A percentile compares a stretch with the other conserved stretches of the same genome.
Conservation (phyloP, 92 coral and sea anemone species). For the Epizoanthus ramosus region DNA sequence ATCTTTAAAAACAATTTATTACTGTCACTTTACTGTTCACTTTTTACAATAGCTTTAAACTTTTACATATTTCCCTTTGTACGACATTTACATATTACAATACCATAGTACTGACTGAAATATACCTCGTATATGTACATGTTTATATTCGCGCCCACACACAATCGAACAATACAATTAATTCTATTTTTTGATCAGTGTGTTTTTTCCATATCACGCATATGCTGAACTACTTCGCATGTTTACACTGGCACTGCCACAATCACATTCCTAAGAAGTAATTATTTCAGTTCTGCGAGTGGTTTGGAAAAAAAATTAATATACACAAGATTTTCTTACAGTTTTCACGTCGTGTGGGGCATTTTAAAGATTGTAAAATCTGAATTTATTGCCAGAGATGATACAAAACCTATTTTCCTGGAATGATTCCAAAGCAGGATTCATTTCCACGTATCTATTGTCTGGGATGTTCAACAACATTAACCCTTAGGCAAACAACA, state of each 20-base stretch:
- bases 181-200: neutral
- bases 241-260: neutral
- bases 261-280: neutral
- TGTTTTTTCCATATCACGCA: neutral
- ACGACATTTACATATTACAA: neutral
- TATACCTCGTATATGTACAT: constrained; percentile 5
- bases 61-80: neutral
- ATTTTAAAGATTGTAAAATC: neutral
- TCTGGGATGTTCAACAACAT: neutral
- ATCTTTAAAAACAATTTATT: neutral
- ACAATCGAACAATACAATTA: constrained; percentile 5
- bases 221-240: neutral
- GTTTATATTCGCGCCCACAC: neutral
- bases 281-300: neutral
- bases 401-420: neutral
- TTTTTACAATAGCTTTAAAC: no score
- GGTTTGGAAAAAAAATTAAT: neutral
- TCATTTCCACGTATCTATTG: neutral
- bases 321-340: neutral
- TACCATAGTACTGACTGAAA: constrained; percentile 7
- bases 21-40: neutral
- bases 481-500: neutral
- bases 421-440: neutral
- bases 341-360: constrained; percentile 7
- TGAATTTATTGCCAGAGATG: no score